Conservation (phyloP, 2,888 invertebrate species). For the Cerastis rubricosa region DNA sequence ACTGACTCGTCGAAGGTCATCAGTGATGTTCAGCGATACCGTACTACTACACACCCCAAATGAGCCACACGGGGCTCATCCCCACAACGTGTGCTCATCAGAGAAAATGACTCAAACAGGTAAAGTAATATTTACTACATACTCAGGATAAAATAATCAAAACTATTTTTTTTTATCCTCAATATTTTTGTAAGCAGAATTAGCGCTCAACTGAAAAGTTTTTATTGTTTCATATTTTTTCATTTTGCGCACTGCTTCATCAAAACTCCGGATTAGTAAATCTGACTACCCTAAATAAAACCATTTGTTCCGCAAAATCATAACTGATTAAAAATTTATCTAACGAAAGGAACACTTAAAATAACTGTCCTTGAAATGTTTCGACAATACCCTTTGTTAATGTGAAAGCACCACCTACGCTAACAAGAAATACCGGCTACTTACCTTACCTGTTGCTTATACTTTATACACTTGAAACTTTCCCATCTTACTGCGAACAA, state of each 20-base stretch:
- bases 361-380: conserved; percentile 23
- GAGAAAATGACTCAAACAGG: conserved; percentile 97
- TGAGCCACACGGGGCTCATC: conserved; percentile 80
- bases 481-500: conserved; percentile 57
- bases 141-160: neutral
- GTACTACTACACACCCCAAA: conserved; percentile 92
- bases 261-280: neutral
- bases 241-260: neutral
- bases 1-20: conserved; percentile 93
- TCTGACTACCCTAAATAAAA: neutral
- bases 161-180: neutral
- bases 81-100: conserved; percentile 93
- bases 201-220: neutral
- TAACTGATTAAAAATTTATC: neutral
- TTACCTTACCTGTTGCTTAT: conserved; percentile 71
- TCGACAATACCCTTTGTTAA: conserved; percentile 35
- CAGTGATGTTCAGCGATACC: conserved; percentile 97
- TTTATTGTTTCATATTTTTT: neutral
- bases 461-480: conserved; percentile 64
- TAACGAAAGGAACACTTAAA: neutral
- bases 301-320: neutral
- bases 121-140: conserved; percentile 69
- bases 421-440: conserved; percentile 51
- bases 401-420: conserved; percentile 51
- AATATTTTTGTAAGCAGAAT: neutral